These are phyloP conservation scores for Exephanes ischioxanthus DNA, from an alignment of 2,888 invertebrate genomes.

Conservation along the genomic window DNA sequence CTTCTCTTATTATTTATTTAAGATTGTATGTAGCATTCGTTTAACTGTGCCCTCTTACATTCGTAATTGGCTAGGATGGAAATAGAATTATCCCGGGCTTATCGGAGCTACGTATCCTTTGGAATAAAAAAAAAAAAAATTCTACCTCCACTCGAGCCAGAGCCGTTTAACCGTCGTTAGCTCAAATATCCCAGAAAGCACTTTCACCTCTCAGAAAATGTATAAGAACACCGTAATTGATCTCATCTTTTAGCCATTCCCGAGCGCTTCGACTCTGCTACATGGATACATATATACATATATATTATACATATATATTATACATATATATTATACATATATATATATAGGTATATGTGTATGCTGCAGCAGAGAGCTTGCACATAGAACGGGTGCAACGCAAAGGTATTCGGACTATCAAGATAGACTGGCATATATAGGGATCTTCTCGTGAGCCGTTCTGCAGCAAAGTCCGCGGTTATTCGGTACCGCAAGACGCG, in stretches of 20 bases:
- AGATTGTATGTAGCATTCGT: background rate
- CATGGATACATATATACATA: background rate
- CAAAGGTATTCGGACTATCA: background rate
- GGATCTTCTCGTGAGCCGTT: conserved; percentile 24
- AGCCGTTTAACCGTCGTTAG: background rate
- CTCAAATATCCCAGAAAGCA: background rate
- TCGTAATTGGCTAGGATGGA: background rate
- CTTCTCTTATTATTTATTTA: background rate
- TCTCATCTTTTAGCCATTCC: conserved; percentile 28
- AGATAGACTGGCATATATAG: background rate
- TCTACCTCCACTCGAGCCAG: background rate
- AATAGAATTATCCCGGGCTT: background rate
- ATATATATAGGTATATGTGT: background rate
- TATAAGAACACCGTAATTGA: conserved; percentile 33
- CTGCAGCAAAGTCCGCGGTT: conserved; percentile 14
- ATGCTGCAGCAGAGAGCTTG: background rate
- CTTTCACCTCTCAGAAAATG: conserved; percentile 7
- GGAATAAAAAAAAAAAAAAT: background rate
- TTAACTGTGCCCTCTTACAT: background rate
- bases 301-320: background rate
- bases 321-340: background rate
- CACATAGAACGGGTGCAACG: background rate
- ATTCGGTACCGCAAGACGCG: background rate
- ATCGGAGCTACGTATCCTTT: background rate
- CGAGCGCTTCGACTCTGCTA: conserved; percentile 6